Base-by-base conservation (phyloP, 2,888 invertebrate species). In the Agrochola lota region DNA sequence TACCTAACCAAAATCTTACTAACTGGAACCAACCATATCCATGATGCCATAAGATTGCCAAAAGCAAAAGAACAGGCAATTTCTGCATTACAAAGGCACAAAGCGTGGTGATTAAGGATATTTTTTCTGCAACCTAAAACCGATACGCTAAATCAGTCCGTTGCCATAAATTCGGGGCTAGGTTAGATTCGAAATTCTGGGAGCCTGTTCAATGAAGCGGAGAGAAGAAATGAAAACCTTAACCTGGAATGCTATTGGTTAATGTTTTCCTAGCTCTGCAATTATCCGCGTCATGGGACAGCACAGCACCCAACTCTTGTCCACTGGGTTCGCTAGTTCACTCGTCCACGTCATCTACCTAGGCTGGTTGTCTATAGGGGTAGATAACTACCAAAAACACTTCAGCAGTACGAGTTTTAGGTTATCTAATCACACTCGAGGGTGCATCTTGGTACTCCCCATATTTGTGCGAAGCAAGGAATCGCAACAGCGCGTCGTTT, bases 141-240 rank as follows among this genome's bases (percentile, higher is more conserved):
- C 12, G 7, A 26, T 46, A 46, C 11, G 20, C 26, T 55, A 43
- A 43, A 2, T 40, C 4, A 15, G 40, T n/a, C 7, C 11, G 6
- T 26, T 8, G 52, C 52, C 17, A 23, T 30, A 3, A 35, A 6
- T 35, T 30, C 17, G 43, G 2, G 20, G 8, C 40, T 78, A 26
- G 40, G 6, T 78, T 17, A 20, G 9, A 9, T n/a, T 30, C 0
- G 11, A n/a, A 49, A 8, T 40, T 77, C 55, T 52, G 30, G 15
- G 15, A n/a, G n/a, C 30, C 20, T 30, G 9, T 17, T 59, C 17
- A 15, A 43, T n/a, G 20, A 26, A 52, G 30, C 23, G 17, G 15
- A 80, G 35, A 46, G 23, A n/a, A 79, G 60, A 79, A 43, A 17
- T 26, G 35, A 17, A 15, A 26, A 26, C 6, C 6, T 69, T 30